Conservation (phyloP, 1,140 invertebrate species). For the Tetragnatha versicolor region DNA sequence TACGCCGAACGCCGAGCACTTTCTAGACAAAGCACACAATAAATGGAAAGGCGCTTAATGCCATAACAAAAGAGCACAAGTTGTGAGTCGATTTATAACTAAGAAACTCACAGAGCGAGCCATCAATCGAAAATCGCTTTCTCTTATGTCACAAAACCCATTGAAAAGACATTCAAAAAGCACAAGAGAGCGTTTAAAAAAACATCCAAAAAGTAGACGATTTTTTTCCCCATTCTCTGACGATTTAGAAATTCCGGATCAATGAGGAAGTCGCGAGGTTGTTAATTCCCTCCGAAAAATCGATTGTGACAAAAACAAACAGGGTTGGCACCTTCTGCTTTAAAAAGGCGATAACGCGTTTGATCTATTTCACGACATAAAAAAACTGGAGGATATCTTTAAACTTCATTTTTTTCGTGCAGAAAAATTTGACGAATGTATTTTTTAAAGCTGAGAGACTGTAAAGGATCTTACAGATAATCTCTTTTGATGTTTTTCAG, state of each 20-base stretch:
- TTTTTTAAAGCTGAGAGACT: slow-evolving; percentile 7
- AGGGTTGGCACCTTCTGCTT: no score
- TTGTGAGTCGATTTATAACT: no score
- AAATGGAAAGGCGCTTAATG: no score
- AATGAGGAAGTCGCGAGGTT: no score
- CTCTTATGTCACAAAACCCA: neutral
- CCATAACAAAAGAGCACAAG: no score
- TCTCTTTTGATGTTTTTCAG: slow-evolving; percentile 7
- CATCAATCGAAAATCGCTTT: slow-evolving; percentile 15
- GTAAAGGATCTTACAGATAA: slow-evolving; percentile 29
- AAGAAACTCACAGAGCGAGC: no score
- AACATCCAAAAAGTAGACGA: no score
- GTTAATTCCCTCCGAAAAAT: slow-evolving; percentile 39
- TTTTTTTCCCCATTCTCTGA: neutral
- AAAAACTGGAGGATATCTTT: slow-evolving; percentile 36
- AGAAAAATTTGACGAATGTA: slow-evolving; percentile 26
- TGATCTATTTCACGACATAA: neutral
- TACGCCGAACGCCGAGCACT: no score
- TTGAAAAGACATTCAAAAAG: no score
- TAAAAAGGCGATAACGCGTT: slow-evolving; percentile 21
- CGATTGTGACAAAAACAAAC: slow-evolving; percentile 27
- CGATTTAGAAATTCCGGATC: slow-evolving; percentile 23
- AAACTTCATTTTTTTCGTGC: neutral
- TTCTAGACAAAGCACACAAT: no score
- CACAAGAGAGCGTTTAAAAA: no score